Evolutionary conservation across 2,797 vertebrate species (phyloP).

Genomic region (Schizopygopsis malacanthus): DNA sequence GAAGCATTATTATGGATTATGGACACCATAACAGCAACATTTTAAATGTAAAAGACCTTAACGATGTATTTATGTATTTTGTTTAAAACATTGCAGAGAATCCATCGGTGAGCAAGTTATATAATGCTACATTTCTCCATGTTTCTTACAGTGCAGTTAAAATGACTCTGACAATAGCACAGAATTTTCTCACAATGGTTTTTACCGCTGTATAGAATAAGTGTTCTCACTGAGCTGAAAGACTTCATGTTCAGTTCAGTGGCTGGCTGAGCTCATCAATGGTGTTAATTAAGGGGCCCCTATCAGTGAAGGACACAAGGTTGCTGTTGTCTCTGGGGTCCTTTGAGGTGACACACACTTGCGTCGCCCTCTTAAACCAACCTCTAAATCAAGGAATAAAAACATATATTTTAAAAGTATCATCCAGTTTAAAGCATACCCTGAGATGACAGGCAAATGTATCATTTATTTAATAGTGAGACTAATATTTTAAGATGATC

Average conservation of each 20-base stretch:
- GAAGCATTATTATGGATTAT: not conserved
- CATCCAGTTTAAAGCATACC: not conserved
- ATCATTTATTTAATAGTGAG: not conserved
- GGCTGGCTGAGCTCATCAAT: conserved; percentile 31
- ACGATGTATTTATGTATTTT: not conserved
- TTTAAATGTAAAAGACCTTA: not conserved
- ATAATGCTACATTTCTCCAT: not conserved
- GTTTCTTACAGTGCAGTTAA: not conserved
- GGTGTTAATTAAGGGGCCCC: conserved; percentile 42
- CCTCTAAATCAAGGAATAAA: not conserved
- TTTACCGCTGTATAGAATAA: not conserved
- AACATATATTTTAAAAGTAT: not conserved
- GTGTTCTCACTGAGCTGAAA: not conserved
- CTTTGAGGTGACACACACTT: conserved; percentile 19
- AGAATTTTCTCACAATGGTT: not conserved
- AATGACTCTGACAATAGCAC: not conserved
- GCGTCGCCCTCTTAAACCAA: not conserved
- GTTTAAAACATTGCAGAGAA: not conserved
- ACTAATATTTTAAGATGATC: not conserved
- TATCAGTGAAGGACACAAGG: conserved; percentile 21
- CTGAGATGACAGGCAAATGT: not conserved
- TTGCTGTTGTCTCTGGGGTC: conserved; percentile 12
- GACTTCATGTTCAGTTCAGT: conserved; percentile 55
- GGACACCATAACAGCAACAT: not conserved
- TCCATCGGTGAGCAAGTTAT: not conserved